Evolutionary conservation across 2,797 vertebrate genomes (phyloP).

Genomic region (Enteromius paludinosus): DNA sequence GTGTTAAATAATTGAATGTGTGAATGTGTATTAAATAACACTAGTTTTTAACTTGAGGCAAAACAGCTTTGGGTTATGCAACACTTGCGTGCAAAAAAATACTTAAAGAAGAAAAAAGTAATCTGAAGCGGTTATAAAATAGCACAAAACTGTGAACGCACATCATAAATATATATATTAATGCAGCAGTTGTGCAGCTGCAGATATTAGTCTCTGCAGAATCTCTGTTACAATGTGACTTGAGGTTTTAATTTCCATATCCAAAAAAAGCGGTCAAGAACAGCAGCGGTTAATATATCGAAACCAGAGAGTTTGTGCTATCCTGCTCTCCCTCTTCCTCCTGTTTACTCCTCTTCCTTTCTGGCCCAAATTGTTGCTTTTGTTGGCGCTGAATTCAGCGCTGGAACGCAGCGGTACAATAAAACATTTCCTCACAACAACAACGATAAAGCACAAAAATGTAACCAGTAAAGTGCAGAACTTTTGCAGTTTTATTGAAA

Average conservation of each 20-base stretch:
- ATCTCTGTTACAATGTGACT: conserved; percentile 44
- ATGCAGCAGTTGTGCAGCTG: background rate
- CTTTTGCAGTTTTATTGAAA: conserved; percentile 67
- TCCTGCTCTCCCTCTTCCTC: conserved; percentile 26
- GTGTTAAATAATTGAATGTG: background rate
- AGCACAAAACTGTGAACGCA: background rate
- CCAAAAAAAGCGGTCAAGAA: conserved; percentile 71
- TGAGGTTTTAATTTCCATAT: conserved; percentile 62
- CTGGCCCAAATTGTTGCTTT: conserved; percentile 64
- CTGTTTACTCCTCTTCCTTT: conserved; percentile 47
- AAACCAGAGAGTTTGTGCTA: conserved; percentile 55
- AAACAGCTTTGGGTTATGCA: background rate
- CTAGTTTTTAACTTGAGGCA: background rate
- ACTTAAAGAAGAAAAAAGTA: background rate
- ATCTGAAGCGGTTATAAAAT: background rate
- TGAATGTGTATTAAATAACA: background rate
- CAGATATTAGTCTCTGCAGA: background rate
- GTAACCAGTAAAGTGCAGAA: conserved; percentile 56
- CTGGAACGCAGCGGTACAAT: conserved; percentile 65
- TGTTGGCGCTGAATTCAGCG: conserved; percentile 59
- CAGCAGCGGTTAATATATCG: conserved; percentile 70
- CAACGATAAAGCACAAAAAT: conserved; percentile 61
- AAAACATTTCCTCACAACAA: conserved; percentile 71
- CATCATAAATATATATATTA: background rate
- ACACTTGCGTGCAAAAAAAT: background rate